Conservation (phyloP, 2,888 invertebrate genomes). For the Metopia argyrocephala region DNA sequence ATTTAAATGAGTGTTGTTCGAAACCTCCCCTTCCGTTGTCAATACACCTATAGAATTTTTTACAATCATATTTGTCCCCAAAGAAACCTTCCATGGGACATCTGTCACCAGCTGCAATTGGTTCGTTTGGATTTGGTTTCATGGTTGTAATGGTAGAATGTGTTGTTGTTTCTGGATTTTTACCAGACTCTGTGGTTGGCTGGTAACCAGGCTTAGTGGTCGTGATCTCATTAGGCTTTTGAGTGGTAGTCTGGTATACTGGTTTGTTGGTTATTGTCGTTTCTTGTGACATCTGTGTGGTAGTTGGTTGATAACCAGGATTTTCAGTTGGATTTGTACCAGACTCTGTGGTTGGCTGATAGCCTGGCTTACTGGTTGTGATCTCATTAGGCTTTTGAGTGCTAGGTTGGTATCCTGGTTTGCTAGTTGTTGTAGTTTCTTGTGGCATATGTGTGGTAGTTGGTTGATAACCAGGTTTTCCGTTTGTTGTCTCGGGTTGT, state of each 20-base stretch:
- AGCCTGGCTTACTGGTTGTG: conserved; percentile 42
- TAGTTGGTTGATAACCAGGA: conserved; percentile 35
- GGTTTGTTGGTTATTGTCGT: conserved; percentile 19
- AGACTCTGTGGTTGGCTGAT: conserved; percentile 38
- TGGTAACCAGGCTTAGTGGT: conserved; percentile 21
- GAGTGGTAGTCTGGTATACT: conserved; percentile 11
- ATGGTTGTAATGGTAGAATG: conserved; percentile 60
- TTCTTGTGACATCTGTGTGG: not conserved
- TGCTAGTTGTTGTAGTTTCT: conserved; percentile 40
- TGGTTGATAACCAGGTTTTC: conserved; percentile 23
- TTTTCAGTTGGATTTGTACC: conserved; percentile 35
- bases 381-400: conserved; percentile 27
- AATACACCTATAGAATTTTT: conserved; percentile 84
- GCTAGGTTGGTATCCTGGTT: conserved; percentile 47
- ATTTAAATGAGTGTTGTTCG: conserved; percentile 82
- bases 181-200: conserved; percentile 33
- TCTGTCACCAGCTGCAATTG: conserved; percentile 69
- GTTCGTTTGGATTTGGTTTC: conserved; percentile 63
- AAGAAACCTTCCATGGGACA: conserved; percentile 77
- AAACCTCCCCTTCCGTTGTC: conserved; percentile 81
- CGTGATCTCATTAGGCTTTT: conserved; percentile 6
- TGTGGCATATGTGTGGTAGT: conserved; percentile 33
- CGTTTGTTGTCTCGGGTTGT: conserved; percentile 16
- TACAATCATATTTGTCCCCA: conserved; percentile 79
- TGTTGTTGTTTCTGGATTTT: conserved; percentile 48